Conservation (phyloP, 2,888 invertebrate genomes). For the Muscina levida region DNA sequence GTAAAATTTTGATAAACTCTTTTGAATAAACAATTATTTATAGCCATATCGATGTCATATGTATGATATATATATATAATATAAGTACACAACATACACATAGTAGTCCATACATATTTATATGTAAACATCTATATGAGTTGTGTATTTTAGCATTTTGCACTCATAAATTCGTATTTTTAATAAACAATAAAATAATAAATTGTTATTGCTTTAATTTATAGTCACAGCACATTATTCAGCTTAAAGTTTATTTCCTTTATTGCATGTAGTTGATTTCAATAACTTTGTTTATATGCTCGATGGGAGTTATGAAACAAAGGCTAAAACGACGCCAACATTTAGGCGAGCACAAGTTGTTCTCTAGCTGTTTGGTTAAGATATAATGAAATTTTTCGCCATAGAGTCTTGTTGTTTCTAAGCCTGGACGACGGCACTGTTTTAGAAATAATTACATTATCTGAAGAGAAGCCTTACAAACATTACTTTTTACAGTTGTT, state of each 20-base stretch:
- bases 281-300: conserved; percentile 1
- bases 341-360: too few species aligned
- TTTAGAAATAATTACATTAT: too few species aligned
- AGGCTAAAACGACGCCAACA: not conserved
- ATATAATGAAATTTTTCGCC: too few species aligned
- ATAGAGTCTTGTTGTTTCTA: too few species aligned
- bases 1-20: conserved; percentile 66
- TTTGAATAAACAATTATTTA: conserved; percentile 66
- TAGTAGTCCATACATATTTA: not conserved
- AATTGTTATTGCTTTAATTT: conserved; percentile 60
- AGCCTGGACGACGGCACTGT: too few species aligned
- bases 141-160: conserved; percentile 14
- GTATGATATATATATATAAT: conserved; percentile 16
- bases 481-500: too few species aligned
- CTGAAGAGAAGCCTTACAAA: too few species aligned
- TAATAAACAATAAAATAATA: conserved; percentile 58
- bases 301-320: not conserved
- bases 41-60: conserved; percentile 55
- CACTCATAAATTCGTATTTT: conserved; percentile 51
- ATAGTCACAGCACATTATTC: conserved; percentile 33
- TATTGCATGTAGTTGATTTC: not conserved
- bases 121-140: not conserved
- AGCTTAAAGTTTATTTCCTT: not conserved
- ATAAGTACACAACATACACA: not conserved
- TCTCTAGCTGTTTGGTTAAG: too few species aligned